Conservation (phyloP, 2,113 vertebrate genomes). For the Austrofundulus limnaeus region DNA sequence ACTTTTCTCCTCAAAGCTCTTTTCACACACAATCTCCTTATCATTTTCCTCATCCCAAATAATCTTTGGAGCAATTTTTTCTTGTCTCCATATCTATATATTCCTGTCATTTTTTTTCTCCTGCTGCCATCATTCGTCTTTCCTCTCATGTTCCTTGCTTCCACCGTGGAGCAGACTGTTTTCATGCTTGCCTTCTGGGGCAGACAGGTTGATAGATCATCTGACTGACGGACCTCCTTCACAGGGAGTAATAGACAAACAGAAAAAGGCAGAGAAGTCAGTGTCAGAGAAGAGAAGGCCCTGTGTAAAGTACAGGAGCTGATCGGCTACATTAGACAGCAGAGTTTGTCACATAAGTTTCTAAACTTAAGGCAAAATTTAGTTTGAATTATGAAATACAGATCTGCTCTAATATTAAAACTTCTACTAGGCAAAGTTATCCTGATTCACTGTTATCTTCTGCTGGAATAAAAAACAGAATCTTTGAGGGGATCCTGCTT, state of each 20-base stretch:
- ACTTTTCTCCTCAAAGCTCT: not conserved
- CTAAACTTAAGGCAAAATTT: no score
- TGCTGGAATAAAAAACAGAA: no score
- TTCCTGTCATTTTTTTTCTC: not conserved
- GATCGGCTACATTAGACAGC: no score
- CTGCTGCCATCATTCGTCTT: no score
- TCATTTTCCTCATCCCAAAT: not conserved
- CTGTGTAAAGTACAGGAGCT: conserved; percentile 22
- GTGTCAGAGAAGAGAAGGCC: not conserved
- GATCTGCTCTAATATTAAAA: no score
- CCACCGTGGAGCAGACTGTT: not conserved
- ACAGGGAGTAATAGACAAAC: conserved; percentile 32
- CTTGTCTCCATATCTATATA: no score
- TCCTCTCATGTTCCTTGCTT: not conserved
- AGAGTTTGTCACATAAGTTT: no score
- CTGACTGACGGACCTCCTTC: conserved; percentile 17
- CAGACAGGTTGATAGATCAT: conserved; percentile 22
- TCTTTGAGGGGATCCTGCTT: no score
- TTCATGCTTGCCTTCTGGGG: not conserved
- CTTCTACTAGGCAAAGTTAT: no score
- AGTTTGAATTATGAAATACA: no score
- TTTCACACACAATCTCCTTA: conserved; percentile 27
- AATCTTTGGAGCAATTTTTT: no score
- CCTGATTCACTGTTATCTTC: no score
- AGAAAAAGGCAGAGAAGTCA: conserved; percentile 11